These are phyloP conservation scores for Cyrtonyx montezumae DNA, from an alignment of 2,113 vertebrate species.

Conservation along the genomic window DNA sequence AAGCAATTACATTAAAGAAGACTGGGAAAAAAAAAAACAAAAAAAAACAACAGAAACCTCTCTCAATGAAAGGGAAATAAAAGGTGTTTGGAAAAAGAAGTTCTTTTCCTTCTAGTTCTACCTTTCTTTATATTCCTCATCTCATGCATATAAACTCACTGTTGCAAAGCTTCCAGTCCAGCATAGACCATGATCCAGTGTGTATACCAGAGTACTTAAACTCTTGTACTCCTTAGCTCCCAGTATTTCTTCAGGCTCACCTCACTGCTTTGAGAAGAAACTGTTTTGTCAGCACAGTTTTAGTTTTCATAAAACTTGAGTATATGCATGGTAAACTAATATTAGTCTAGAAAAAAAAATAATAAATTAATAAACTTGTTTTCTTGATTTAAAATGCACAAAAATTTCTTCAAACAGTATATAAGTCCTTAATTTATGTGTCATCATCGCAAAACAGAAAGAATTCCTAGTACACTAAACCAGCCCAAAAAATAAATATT, in stretches of 20 bases:
- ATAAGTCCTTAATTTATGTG: not conserved
- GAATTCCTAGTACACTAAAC: not conserved
- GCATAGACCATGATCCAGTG: not conserved
- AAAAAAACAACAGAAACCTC: too few relatives aligned
- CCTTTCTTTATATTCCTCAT: not conserved
- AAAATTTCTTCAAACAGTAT: not conserved
- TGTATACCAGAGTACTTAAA: not conserved
- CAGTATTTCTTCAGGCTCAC: not conserved
- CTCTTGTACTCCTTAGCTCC: not conserved
- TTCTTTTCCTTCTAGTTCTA: too few relatives aligned
- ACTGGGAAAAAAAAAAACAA: too few relatives aligned
- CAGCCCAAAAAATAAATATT: not conserved
- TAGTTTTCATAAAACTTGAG: not conserved
- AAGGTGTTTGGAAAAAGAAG: too few relatives aligned
- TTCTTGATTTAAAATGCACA: not conserved
- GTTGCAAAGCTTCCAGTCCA: not conserved
- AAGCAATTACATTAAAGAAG: too few relatives aligned
- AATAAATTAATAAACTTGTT: not conserved
- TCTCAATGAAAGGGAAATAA: too few relatives aligned
- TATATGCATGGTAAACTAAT: not conserved
- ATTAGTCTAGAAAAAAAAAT: not conserved
- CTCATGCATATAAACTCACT: not conserved
- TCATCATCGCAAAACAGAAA: not conserved
- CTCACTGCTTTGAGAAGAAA: not conserved
- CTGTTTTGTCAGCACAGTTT: not conserved